Percentiles rank a stretch among this genome's conserved stretches.
These are phyloP conservation scores for Meloidogyne hapla DNA, from an alignment of 1,140 invertebrate species.

Conservation along the genomic window DNA sequence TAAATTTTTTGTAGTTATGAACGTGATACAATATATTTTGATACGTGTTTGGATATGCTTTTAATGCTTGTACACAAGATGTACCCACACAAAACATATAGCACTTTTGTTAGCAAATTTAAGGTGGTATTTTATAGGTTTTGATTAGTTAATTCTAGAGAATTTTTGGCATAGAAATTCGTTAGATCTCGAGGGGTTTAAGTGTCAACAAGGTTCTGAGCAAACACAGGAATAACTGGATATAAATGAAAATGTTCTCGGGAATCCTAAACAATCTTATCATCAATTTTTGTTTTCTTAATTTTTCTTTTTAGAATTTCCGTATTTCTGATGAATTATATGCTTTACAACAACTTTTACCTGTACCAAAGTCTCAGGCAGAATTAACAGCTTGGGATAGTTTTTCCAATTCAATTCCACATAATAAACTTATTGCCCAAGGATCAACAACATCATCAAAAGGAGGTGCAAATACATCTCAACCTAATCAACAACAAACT, in stretches of 20 bases:
- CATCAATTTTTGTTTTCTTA: conserved; percentile 2
- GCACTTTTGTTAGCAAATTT: conserved; percentile 45
- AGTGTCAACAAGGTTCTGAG: no score
- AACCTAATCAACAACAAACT: conserved; percentile 20
- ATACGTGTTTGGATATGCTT: conserved; percentile 55
- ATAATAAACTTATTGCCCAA: conserved; percentile 28
- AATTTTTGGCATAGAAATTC: no score
- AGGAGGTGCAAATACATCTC: conserved; percentile 12
- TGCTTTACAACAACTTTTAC: conserved; percentile 46
- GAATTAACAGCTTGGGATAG: conserved; percentile 49
- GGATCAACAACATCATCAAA: not conserved
- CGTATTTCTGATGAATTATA: conserved; percentile 41
- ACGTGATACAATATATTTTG: conserved; percentile 41
- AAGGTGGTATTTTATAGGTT: conserved; percentile 36
- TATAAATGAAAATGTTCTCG: no score
- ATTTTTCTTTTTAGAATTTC: conserved; percentile 20
- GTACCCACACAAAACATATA: conserved; percentile 32
- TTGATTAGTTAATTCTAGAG: no score
- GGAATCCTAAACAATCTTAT: no score
- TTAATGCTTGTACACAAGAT: conserved; percentile 44
- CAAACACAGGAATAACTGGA: no score
- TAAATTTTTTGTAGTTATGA: conserved; percentile 25
- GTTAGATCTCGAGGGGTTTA: no score
- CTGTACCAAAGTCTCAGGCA: conserved; percentile 37
- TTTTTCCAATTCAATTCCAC: conserved; percentile 33